A percentile compares a stretch with the other conserved stretches of the same genome.
These are phyloP conservation scores for Acronicta psi DNA, from an alignment of 2,888 invertebrate species.

Conservation along the genomic window DNA sequence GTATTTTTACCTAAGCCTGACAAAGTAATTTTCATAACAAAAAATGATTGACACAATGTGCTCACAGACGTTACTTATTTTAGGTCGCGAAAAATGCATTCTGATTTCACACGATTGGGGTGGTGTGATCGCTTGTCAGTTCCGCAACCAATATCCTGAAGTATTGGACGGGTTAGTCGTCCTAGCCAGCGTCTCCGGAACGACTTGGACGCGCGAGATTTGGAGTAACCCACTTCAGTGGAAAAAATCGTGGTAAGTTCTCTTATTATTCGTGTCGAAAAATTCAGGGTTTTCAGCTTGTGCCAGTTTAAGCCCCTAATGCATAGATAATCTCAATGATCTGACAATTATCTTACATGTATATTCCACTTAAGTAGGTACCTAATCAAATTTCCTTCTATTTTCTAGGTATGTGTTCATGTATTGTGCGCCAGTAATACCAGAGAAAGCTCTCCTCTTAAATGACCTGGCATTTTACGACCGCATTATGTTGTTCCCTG, in stretches of 20 bases:
- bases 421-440: slow-evolving; percentile 86
- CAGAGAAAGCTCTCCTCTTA: slow-evolving; percentile 85
- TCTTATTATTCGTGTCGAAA: background rate
- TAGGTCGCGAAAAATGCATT: slow-evolving; percentile 87
- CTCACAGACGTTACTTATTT: slow-evolving; percentile 40
- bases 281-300: too few relatives aligned
- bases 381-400: background rate
- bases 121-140: slow-evolving; percentile 87
- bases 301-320: too few relatives aligned
- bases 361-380: too few relatives aligned
- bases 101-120: slow-evolving; percentile 92
- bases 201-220: slow-evolving; percentile 78
- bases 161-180: slow-evolving; percentile 86
- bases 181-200: slow-evolving; percentile 86
- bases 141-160: slow-evolving; percentile 87
- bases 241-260: slow-evolving; percentile 82
- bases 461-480: slow-evolving; percentile 80
- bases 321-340: too few relatives aligned
- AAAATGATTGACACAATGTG: too few relatives aligned
- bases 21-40: too few relatives aligned
- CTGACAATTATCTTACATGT: too few relatives aligned
- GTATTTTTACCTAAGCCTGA: too few relatives aligned
- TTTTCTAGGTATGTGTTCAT: slow-evolving; percentile 88
- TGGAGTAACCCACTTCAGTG: slow-evolving; percentile 76
- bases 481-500: slow-evolving; percentile 68